Evolutionary conservation across 23 tunicate species (phyloP).

Genomic region (Ciona savignyi): DNA sequence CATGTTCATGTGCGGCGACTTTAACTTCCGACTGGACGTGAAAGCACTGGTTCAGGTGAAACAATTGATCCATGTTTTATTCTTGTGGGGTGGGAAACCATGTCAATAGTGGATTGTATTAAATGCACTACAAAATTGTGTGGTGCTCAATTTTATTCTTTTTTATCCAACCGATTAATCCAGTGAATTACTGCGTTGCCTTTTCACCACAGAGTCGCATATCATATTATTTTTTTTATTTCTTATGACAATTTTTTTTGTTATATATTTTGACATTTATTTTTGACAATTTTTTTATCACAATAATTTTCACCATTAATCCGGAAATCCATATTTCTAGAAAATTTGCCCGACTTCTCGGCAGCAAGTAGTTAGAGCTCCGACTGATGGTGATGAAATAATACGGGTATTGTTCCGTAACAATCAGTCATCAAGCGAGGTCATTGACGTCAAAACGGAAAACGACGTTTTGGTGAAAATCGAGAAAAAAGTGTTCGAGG

Average conservation of each 20-base stretch:
- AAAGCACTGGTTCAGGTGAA: conserved; percentile 75
- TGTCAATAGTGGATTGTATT: too few species aligned
- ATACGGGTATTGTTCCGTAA: conserved; percentile 21
- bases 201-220: too few species aligned
- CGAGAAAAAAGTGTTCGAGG: conserved; percentile 64
- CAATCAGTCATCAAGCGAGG: background rate
- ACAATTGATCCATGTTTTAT: too few species aligned
- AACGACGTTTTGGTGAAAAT: conserved; percentile 30
- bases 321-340: conserved; percentile 35
- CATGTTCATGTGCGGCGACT: conserved; percentile 73
- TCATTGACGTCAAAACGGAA: background rate
- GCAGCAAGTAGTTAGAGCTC: conserved; percentile 51
- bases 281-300: too few species aligned
- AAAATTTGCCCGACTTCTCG: conserved; percentile 34
- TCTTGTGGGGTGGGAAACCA: background rate
- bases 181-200: too few species aligned
- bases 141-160: too few species aligned
- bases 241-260: too few species aligned
- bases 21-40: conserved; percentile 81
- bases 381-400: conserved; percentile 35
- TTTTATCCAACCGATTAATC: too few species aligned
- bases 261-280: too few species aligned
- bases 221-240: too few species aligned
- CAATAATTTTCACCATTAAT: too few species aligned
- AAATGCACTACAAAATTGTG: too few species aligned